These are phyloP conservation scores for Luffia ferchaultella DNA, from an alignment of 2,888 invertebrate species.

Conservation along the genomic window DNA sequence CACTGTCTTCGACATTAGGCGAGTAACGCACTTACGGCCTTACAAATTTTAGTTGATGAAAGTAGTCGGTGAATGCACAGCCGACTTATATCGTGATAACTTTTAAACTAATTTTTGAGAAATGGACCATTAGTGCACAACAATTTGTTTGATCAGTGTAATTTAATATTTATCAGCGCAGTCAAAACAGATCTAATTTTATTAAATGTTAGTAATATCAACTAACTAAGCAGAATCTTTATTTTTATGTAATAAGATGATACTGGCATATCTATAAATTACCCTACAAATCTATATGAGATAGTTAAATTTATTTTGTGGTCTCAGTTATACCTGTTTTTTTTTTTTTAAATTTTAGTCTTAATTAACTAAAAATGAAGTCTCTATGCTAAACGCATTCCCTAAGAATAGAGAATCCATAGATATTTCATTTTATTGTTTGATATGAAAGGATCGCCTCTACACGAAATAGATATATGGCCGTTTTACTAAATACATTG, in stretches of 20 bases:
- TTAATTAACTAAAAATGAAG: neutral
- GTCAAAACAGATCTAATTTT: neutral
- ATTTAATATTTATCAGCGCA: neutral
- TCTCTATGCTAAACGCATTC: neutral
- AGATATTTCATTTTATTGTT: neutral
- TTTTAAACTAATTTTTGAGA: too few species aligned
- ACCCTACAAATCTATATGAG: conserved; percentile 1
- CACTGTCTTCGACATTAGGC: too few species aligned
- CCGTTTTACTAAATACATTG: too few species aligned
- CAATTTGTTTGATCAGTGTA: too few species aligned
- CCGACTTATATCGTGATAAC: too few species aligned
- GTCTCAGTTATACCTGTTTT: conserved; percentile 7
- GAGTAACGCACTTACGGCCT: too few species aligned
- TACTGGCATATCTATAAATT: neutral
- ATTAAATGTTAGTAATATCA: too few species aligned
- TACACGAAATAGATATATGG: neutral
- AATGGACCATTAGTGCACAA: too few species aligned
- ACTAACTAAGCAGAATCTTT: neutral
- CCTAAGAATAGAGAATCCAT: neutral
- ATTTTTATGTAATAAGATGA: neutral
- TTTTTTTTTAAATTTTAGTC: conserved; percentile 1
- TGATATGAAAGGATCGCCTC: neutral
- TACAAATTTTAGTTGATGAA: too few species aligned
- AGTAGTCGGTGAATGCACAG: too few species aligned
- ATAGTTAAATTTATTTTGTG: conserved; percentile 2